These are phyloP conservation scores for Drosophila anceps DNA, from an alignment of 2,888 invertebrate species.

Conservation along the genomic window DNA sequence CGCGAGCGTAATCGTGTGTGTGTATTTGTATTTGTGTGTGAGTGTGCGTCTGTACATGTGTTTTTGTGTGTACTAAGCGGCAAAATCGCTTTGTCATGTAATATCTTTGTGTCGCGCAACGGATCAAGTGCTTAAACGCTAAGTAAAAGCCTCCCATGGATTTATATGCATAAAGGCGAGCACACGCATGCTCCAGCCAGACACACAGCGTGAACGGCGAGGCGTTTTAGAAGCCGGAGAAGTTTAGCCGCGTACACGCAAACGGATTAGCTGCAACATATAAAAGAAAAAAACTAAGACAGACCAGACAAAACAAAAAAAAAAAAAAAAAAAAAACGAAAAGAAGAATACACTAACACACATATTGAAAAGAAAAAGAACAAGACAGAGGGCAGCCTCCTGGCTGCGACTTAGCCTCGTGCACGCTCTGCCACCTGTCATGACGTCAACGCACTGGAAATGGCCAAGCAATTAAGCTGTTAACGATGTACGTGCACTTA, in stretches of 20 bases:
- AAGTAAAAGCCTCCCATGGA: slow-evolving; percentile 73
- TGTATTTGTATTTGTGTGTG: background rate
- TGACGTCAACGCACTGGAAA: slow-evolving; percentile 68
- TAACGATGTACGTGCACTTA: slow-evolving; percentile 74
- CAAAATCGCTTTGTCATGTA: slow-evolving; percentile 76
- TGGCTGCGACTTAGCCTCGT: slow-evolving; percentile 34
- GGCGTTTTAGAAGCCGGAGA: slow-evolving; percentile 47
- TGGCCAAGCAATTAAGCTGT: slow-evolving; percentile 77
- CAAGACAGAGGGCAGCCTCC: slow-evolving; percentile 41
- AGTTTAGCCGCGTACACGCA: slow-evolving; percentile 59
- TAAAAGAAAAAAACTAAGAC: slow-evolving; percentile 30
- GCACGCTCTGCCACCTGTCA: slow-evolving; percentile 44
- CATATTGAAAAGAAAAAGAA: slow-evolving; percentile 20
- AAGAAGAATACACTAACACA: slow-evolving; percentile 10
- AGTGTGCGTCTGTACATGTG: slow-evolving; percentile 10
- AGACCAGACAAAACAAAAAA: slow-evolving; percentile 18
- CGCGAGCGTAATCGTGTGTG: slow-evolving; percentile 20
- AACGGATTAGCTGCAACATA: slow-evolving; percentile 73
- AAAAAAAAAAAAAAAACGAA: slow-evolving; percentile 1
- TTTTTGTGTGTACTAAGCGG: slow-evolving; percentile 42
- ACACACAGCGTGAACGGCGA: slow-evolving; percentile 37
- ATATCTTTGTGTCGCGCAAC: slow-evolving; percentile 69
- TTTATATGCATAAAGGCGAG: slow-evolving; percentile 71
- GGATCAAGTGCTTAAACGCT: slow-evolving; percentile 76
- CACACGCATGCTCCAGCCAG: slow-evolving; percentile 54